Conservation (phyloP, 2,113 vertebrate genomes). For the Podiceps cristatus region DNA sequence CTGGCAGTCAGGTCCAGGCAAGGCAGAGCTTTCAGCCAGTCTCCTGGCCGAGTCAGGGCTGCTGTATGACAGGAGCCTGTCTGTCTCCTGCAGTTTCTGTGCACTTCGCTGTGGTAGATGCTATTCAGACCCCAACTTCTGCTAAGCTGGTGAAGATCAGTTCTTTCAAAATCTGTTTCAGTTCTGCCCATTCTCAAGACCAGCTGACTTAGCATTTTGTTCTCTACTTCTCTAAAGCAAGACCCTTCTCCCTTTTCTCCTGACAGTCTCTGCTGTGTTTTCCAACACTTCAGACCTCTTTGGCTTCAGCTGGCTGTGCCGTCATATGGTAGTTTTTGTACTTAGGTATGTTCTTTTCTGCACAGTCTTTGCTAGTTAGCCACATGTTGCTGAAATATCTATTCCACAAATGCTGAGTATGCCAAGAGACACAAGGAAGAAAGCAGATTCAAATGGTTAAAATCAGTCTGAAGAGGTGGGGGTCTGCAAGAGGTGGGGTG, state of each 20-base stretch:
- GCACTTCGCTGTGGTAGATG: background rate
- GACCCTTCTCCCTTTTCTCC: background rate
- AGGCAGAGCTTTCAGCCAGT: background rate
- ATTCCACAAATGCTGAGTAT: background rate
- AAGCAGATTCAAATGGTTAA: background rate
- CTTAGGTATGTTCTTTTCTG: background rate
- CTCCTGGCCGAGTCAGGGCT: background rate
- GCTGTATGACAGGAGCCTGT: background rate
- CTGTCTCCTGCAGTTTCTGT: background rate
- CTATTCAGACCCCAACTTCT: background rate
- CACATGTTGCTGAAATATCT: background rate
- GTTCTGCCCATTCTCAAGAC: background rate
- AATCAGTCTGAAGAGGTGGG: background rate
- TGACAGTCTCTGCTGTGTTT: background rate
- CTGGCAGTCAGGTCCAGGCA: background rate
- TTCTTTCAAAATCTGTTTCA: background rate
- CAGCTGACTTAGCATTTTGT: background rate
- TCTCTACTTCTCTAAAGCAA: background rate
- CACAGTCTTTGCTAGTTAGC: background rate
- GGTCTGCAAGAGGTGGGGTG: background rate
- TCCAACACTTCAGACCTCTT: background rate
- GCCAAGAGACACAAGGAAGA: background rate
- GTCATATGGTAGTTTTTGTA: background rate
- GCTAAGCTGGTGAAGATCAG: background rate
- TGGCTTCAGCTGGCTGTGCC: background rate